Percentiles rank a stretch among this genome's conserved stretches.
Conservation (phyloP, 2,888 invertebrate genomes). For the Galeruca laticollis region DNA sequence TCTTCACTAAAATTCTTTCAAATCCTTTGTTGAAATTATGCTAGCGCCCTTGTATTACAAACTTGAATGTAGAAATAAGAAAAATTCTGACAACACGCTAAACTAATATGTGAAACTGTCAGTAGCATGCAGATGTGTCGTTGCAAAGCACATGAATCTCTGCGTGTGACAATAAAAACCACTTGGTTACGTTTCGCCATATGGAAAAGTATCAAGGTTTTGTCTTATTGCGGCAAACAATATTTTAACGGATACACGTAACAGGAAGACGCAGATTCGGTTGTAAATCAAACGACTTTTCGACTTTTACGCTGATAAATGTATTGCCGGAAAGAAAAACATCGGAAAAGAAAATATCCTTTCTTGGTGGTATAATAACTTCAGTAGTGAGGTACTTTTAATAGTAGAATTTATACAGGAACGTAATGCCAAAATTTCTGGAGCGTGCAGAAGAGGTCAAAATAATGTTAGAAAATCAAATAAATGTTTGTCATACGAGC, state of each 20-base stretch:
- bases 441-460: no score
- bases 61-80: no score
- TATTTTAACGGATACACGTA: slow-evolving; percentile 60
- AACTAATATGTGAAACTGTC: no score
- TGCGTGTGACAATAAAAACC: slow-evolving; percentile 25
- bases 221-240: slow-evolving; percentile 52
- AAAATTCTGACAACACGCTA: no score
- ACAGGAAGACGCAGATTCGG: slow-evolving; percentile 57
- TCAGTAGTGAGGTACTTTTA: not conserved
- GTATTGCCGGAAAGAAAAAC: slow-evolving; percentile 29
- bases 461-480: no score
- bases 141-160: slow-evolving; percentile 14
- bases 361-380: not conserved
- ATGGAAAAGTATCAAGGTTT: slow-evolving; percentile 18
- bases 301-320: slow-evolving; percentile 38
- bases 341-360: not conserved
- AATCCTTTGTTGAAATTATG: no score
- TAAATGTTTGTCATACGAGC: no score
- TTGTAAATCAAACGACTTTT: slow-evolving; percentile 53
- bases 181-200: slow-evolving; percentile 15
- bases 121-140: not conserved
- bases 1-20: no score
- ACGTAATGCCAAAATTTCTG: no score
- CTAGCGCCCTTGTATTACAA: no score
- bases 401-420: no score